Conservation (phyloP, 2,797 vertebrate genomes). For the Uromys caudimaculatus region DNA sequence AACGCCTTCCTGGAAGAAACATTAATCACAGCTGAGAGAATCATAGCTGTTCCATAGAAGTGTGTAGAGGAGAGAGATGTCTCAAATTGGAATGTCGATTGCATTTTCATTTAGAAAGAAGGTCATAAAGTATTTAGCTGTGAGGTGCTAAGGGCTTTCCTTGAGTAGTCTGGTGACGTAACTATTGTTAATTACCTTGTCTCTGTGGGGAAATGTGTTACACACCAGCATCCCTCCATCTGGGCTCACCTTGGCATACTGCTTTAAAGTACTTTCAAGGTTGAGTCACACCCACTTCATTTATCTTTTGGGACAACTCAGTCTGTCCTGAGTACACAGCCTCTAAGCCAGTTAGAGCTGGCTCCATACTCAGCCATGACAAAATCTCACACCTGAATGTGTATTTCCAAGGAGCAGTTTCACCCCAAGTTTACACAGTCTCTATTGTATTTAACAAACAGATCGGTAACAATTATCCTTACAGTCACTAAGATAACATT, state of each 20-base stretch:
- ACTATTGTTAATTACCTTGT: constrained; percentile 66
- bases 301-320: constrained; percentile 58
- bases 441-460: background rate
- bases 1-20: constrained; percentile 13
- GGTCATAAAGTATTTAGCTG: constrained; percentile 9
- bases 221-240: constrained; percentile 17
- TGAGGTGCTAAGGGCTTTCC: background rate
- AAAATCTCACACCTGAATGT: background rate
- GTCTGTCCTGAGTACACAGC: background rate
- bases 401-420: background rate
- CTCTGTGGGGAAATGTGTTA: constrained; percentile 55
- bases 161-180: constrained; percentile 51
- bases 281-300: constrained; percentile 43
- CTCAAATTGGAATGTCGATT: background rate
- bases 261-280: constrained; percentile 62
- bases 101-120: constrained; percentile 46
- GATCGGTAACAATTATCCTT: constrained; percentile 17
- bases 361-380: background rate
- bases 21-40: constrained; percentile 30
- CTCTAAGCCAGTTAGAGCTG: background rate
- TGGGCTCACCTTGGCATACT: constrained; percentile 53
- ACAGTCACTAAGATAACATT: background rate
- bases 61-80: background rate
- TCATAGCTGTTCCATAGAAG: background rate
- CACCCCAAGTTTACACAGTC: background rate